Percentiles rank a stretch among this genome's conserved stretches.
Evolutionary conservation across 2,888 invertebrate species (phyloP).

Genomic region (Macrophya annulata): DNA sequence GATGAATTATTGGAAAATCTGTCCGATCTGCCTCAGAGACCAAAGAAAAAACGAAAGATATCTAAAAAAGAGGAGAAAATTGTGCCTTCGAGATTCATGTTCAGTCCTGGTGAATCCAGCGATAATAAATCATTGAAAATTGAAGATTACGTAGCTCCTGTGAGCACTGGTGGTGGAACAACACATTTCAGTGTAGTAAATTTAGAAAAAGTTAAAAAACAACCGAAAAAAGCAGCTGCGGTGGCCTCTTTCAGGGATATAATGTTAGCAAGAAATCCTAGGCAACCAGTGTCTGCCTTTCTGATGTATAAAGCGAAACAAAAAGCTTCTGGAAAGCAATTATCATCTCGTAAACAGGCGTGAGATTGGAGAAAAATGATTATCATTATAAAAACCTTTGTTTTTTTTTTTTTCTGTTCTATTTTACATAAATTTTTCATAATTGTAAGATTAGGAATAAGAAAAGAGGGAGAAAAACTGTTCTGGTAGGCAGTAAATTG

Average conservation of each 20-base stretch:
- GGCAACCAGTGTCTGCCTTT: slow-evolving; percentile 69
- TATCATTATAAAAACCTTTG: not conserved
- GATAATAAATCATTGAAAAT: slow-evolving; percentile 54
- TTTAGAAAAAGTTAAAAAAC: slow-evolving; percentile 66
- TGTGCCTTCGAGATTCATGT: slow-evolving; percentile 63
- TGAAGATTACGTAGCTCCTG: slow-evolving; percentile 52
- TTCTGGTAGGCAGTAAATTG: not conserved
- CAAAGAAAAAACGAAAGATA: slow-evolving; percentile 62
- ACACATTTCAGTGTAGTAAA: slow-evolving; percentile 70
- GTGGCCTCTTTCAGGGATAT: slow-evolving; percentile 67
- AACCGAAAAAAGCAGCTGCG: slow-evolving; percentile 61
- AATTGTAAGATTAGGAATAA: not conserved
- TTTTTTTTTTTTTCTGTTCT: not conserved
- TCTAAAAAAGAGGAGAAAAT: slow-evolving; percentile 58
- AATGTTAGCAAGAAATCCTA: slow-evolving; percentile 71
- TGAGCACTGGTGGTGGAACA: slow-evolving; percentile 70
- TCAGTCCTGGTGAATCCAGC: slow-evolving; percentile 51
- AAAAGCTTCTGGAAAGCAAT: slow-evolving; percentile 62
- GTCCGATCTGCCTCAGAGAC: slow-evolving; percentile 62
- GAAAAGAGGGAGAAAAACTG: not conserved
- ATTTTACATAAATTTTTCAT: not conserved
- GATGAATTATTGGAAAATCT: slow-evolving; percentile 69
- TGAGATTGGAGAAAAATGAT: not conserved
- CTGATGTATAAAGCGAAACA: slow-evolving; percentile 70
- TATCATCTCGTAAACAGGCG: slow-evolving; percentile 35